Percentiles rank a stretch among this genome's conserved stretches.
phyloP scores from a whole-genome alignment of 2,888 invertebrate species.

The Charanyca ferruginea region DNA sequence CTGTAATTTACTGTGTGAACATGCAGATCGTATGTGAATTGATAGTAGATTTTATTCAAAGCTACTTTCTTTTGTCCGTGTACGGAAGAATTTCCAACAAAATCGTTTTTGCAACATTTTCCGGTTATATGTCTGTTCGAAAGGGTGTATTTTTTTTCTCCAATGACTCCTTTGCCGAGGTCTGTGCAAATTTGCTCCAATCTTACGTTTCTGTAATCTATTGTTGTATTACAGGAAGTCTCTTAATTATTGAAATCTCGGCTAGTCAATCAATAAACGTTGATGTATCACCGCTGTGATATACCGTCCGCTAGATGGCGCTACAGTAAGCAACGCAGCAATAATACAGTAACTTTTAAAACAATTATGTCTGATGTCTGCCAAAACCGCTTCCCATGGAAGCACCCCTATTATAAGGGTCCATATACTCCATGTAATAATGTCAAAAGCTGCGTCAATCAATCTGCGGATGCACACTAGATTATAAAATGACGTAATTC shows the following conservation, averaged over 20 bases:
- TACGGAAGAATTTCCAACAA: slow-evolving; percentile 25
- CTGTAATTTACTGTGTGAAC: slow-evolving; percentile 45
- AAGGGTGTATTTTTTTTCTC: not conserved
- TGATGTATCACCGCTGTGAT: slow-evolving; percentile 9
- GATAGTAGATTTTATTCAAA: slow-evolving; percentile 47
- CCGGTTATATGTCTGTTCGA: not conserved
- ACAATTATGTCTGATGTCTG: slow-evolving; percentile 35
- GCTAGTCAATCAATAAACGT: slow-evolving; percentile 37
- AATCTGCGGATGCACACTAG: slow-evolving; percentile 25
- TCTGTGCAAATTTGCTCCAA: no score
- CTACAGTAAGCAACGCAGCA: slow-evolving; percentile 8
- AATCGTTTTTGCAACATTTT: slow-evolving; percentile 30
- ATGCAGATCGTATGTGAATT: slow-evolving; percentile 56
- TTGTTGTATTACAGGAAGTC: no score
- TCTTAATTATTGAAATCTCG: no score
- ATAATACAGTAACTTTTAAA: slow-evolving; percentile 21
- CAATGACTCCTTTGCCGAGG: not conserved
- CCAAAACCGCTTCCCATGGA: slow-evolving; percentile 46
- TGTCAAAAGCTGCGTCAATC: slow-evolving; percentile 47
- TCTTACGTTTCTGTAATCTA: no score
- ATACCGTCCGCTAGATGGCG: slow-evolving; percentile 29
- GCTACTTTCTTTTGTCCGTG: slow-evolving; percentile 40
- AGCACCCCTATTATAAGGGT: slow-evolving; percentile 44
- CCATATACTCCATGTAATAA: slow-evolving; percentile 27
- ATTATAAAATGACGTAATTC: slow-evolving; percentile 14